These are phyloP conservation scores for Miichthys miiuy DNA, from an alignment of 2,797 vertebrate species.

Conservation along the genomic window DNA sequence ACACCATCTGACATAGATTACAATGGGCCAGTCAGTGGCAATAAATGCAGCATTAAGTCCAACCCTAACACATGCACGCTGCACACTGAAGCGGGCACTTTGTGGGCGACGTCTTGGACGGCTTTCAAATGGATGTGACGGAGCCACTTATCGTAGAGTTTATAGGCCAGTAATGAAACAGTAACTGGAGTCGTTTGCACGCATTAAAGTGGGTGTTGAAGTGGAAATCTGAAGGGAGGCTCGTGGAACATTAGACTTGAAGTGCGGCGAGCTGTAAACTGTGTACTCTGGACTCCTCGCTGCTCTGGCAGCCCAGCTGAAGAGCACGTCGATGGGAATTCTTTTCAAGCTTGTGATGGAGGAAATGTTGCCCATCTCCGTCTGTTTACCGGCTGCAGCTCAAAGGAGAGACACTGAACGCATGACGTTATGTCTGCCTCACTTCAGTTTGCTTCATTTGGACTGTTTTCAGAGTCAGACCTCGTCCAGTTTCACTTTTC, in stretches of 20 bases:
- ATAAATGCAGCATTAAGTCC: slow-evolving; percentile 46
- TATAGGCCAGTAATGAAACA: slow-evolving; percentile 54
- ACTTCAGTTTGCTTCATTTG: slow-evolving; percentile 8
- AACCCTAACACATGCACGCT: slow-evolving; percentile 23
- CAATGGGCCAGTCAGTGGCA: slow-evolving; percentile 42
- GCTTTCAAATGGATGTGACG: slow-evolving; percentile 56
- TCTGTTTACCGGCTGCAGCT: slow-evolving; percentile 7
- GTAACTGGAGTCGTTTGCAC: slow-evolving; percentile 58
- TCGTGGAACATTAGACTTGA: slow-evolving; percentile 47
- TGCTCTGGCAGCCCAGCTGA: not conserved
- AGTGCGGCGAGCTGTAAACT: slow-evolving; percentile 42
- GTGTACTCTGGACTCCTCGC: slow-evolving; percentile 28
- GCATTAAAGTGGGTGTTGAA: slow-evolving; percentile 63
- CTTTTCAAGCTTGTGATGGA: slow-evolving; percentile 7
- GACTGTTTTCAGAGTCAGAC: slow-evolving; percentile 11
- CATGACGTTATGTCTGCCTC: slow-evolving; percentile 35
- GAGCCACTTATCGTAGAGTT: slow-evolving; percentile 58
- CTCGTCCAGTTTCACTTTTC: slow-evolving; percentile 14
- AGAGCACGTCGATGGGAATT: slow-evolving; percentile 12
- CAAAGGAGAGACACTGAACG: slow-evolving; percentile 15
- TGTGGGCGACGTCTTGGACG: slow-evolving; percentile 44
- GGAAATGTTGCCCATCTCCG: slow-evolving; percentile 11
- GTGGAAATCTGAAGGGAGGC: slow-evolving; percentile 54
- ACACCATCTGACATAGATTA: slow-evolving; percentile 59
- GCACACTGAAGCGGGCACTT: slow-evolving; percentile 26